Evolutionary conservation across 1,140 invertebrate genomes (phyloP).

Genomic region (Mya arenaria): DNA sequence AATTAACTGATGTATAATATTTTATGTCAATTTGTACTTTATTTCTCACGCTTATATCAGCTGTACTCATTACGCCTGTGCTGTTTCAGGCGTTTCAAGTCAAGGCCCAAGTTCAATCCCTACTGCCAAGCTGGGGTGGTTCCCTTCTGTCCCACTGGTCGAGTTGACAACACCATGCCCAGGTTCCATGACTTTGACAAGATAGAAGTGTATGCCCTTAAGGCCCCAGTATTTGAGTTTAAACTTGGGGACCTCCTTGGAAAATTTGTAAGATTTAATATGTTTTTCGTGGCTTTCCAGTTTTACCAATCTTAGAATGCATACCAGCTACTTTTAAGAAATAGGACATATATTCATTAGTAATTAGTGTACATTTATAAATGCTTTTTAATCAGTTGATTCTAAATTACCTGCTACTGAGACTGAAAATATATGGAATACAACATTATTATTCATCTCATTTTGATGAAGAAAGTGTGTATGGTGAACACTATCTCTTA

Average conservation of each 20-base stretch:
- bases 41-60: no score
- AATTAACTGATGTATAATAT: no score
- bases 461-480: background rate
- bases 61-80: no score
- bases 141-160: slow-evolving; percentile 78
- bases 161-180: slow-evolving; percentile 71
- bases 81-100: slow-evolving; percentile 65
- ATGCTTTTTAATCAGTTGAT: background rate
- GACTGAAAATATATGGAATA: background rate
- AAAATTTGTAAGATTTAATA: slow-evolving; percentile 72
- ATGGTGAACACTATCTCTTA: no score
- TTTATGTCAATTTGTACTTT: no score
- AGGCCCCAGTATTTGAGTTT: slow-evolving; percentile 79
- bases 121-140: slow-evolving; percentile 77
- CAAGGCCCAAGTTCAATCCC: slow-evolving; percentile 68
- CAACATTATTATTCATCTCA: no score
- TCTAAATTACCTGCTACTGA: background rate
- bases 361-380: background rate
- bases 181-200: slow-evolving; percentile 66
- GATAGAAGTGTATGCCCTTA: slow-evolving; percentile 77
- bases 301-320: no score
- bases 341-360: no score
- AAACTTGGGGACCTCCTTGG: slow-evolving; percentile 75
- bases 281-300: no score
- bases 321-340: no score